These are phyloP conservation scores for Armadillidium nasatum DNA, from an alignment of 1,140 invertebrate species.

Conservation along the genomic window DNA sequence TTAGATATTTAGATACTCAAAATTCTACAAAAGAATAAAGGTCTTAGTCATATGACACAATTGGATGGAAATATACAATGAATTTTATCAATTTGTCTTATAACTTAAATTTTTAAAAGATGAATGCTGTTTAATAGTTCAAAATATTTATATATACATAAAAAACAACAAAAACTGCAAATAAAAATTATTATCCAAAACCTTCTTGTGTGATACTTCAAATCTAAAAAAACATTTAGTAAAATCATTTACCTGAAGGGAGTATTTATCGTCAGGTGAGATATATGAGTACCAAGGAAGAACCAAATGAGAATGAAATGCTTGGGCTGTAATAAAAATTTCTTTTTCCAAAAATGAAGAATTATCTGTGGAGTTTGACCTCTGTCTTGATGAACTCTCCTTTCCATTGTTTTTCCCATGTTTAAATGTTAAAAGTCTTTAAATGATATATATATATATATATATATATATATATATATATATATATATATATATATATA, in stretches of 20 bases:
- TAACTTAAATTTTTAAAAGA: too few relatives aligned
- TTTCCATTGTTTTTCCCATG: neutral
- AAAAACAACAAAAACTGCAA: too few relatives aligned
- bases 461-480: constrained; percentile 6
- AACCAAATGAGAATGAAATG: constrained; percentile 32
- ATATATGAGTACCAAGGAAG: constrained; percentile 36
- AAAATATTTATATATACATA: too few relatives aligned
- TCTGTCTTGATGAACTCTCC: neutral
- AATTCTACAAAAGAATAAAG: too few relatives aligned
- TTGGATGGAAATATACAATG: too few relatives aligned
- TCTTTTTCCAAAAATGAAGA: constrained; percentile 28
- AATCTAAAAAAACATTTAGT: neutral
- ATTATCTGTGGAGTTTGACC: neutral
- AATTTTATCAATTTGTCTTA: too few relatives aligned
- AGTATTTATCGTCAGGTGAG: constrained; percentile 35
- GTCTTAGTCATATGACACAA: too few relatives aligned
- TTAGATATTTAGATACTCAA: too few relatives aligned
- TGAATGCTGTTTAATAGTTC: too few relatives aligned
- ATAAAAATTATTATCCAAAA: neutral
- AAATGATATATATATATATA: neutral
- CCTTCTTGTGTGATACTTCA: neutral
- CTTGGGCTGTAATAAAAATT: constrained; percentile 26
- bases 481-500: neutral
- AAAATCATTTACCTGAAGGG: constrained; percentile 32
- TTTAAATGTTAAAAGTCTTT: neutral